These are phyloP conservation scores for Coracias cyanogaster DNA, from an alignment of 2,797 vertebrate genomes.

Conservation along the genomic window DNA sequence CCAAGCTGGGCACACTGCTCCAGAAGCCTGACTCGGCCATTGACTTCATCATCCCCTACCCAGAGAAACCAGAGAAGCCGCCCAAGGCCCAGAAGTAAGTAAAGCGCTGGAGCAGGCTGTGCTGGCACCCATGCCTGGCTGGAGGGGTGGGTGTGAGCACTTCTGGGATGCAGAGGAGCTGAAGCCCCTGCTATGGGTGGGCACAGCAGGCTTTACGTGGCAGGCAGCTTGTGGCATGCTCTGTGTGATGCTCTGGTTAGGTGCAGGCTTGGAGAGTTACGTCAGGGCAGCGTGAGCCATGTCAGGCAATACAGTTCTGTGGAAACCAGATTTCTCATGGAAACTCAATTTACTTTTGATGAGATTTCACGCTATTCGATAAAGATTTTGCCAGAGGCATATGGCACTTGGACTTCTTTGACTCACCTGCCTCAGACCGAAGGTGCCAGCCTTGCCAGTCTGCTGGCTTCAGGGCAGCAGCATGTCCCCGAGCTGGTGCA, in stretches of 20 bases:
- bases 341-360: slow-evolving; percentile 44
- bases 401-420: not conserved
- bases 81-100: slow-evolving; percentile 93
- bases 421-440: not conserved
- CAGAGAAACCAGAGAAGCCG: slow-evolving; percentile 90
- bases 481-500: not conserved
- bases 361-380: not conserved
- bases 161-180: not conserved
- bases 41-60: slow-evolving; percentile 92
- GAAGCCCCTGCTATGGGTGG: not conserved
- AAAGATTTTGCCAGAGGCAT: not conserved
- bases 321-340: slow-evolving; percentile 1
- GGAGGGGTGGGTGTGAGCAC: accelerated
- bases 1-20: slow-evolving; percentile 92
- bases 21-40: slow-evolving; percentile 93
- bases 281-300: not conserved
- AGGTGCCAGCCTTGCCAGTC: not conserved
- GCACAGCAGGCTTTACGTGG: accelerated
- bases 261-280: not conserved
- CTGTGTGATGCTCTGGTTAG: accelerated
- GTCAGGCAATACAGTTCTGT: not conserved
- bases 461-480: not conserved
- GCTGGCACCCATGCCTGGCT: accelerated
- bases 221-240: accelerated
- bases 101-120: accelerated